Percentiles rank a stretch among this genome's conserved stretches.
These are phyloP conservation scores for Diabrotica undecimpunctata DNA, from an alignment of 1,140 invertebrate species.

Conservation along the genomic window DNA sequence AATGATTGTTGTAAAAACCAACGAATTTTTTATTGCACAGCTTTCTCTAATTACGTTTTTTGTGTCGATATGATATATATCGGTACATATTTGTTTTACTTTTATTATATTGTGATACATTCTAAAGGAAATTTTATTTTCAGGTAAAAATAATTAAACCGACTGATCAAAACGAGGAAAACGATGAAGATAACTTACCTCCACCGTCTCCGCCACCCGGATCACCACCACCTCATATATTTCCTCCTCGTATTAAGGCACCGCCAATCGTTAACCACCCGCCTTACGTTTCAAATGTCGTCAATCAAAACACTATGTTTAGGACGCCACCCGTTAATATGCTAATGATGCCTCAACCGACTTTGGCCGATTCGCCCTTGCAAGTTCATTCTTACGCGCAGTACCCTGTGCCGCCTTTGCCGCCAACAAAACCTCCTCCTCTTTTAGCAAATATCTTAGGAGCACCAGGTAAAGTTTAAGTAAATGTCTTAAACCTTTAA, in stretches of 20 bases:
- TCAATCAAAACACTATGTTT: background rate
- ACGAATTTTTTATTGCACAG: too few relatives aligned
- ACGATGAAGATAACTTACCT: constrained; percentile 53
- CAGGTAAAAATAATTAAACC: constrained; percentile 35
- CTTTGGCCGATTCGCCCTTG: background rate
- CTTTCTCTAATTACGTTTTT: too few relatives aligned
- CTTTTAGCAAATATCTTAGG: background rate
- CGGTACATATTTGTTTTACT: too few relatives aligned
- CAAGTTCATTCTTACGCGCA: constrained; percentile 17
- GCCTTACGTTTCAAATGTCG: constrained; percentile 19
- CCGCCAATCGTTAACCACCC: constrained; percentile 40
- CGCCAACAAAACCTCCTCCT: background rate
- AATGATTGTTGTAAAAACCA: too few relatives aligned
- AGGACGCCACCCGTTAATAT: constrained; percentile 14
- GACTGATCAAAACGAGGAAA: constrained; percentile 36
- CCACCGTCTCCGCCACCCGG: constrained; percentile 57
- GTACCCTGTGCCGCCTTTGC: constrained; percentile 12
- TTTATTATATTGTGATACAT: too few relatives aligned
- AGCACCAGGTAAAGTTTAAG: background rate
- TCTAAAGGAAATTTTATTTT: background rate
- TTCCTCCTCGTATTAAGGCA: constrained; percentile 47
- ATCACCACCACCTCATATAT: constrained; percentile 55
- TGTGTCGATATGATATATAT: too few relatives aligned
- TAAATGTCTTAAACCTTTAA: background rate
- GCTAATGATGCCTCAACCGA: constrained; percentile 4